Base-by-base conservation (phyloP, 2,888 invertebrate species). In the Cremastobaeus sp. region DNA sequence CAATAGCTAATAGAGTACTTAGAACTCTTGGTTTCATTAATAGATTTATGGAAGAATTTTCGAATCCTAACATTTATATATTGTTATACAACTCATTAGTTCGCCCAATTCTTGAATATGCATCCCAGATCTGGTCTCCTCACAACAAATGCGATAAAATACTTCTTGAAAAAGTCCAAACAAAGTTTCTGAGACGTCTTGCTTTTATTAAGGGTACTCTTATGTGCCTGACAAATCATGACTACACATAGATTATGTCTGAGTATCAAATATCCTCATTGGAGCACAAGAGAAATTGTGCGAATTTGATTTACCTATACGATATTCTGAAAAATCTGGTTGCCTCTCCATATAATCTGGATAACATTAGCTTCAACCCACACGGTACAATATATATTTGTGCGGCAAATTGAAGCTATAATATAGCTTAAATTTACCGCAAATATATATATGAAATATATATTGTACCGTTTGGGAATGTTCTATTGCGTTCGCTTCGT, bases 31-130 rank as follows among this genome's bases (percentile, higher is more conserved):
- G 37, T 6, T 52, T 25, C 25, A 37, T 37, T 37, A 37, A 52
- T 25, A 18, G 48, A 11, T 20, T n/a, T 2, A 6, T 48, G 25
- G 8, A 8, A 4, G 1, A 18, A 12, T 28, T 47, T 47, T 32
- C 11, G 9, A 30, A 48, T 6, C 52, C 52, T 15, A 8, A 1
- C 8, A 52, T 25, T 8, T 52, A 52, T 9, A 18, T 9, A n/a
- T n/a, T n/a, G n/a, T n/a, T 52, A n/a, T 52, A 37, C 12, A 52
- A 37, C 9, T 12, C 21, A 1, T 37, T 52, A 9, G 52, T 37
- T 12, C 35, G 52, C 4, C 12, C 52, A 1, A 32, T 37, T 1
- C 12, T 37, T 3, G 48, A 48, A n/a, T 48, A 48, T 48, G 48
- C 48, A 20, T 48, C 48, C 0, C 11, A 30, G 1, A 17, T 48